Conservation (phyloP, 2,888 invertebrate genomes). For the Acrobasis repandana region DNA sequence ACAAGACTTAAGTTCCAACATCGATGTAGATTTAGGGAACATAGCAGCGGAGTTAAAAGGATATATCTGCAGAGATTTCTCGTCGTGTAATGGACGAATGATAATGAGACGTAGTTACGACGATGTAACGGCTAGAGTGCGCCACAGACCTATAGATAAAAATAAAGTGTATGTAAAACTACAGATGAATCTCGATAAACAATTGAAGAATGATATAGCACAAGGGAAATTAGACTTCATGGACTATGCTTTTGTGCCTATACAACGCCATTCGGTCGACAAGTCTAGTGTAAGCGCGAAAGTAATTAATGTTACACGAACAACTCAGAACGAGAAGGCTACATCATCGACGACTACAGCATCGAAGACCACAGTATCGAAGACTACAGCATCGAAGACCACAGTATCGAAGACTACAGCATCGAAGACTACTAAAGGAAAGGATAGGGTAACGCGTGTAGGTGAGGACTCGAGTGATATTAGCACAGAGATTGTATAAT, state of each 20-base stretch:
- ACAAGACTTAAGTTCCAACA: constrained; percentile 51
- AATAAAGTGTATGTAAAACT: constrained; percentile 51
- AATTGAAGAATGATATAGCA: constrained; percentile 34
- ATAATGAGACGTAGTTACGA: constrained; percentile 25
- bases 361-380: neutral
- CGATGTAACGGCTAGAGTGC: neutral
- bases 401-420: too few species aligned
- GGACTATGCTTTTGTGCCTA: neutral
- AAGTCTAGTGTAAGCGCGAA: neutral
- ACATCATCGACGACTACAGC: neutral
- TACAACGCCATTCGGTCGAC: neutral
- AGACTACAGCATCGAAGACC: too few species aligned
- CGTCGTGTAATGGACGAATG: constrained; percentile 49
- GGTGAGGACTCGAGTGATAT: neutral
- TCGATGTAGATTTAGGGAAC: constrained; percentile 53
- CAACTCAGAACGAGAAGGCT: neutral
- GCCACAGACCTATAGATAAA: constrained; percentile 11
- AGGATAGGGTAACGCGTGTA: too few species aligned
- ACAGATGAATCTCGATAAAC: constrained; percentile 46
- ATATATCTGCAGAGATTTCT: constrained; percentile 52
- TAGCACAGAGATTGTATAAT: neutral
- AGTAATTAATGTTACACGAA: neutral
- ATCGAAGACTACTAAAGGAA: too few species aligned
- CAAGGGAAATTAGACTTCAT: neutral
- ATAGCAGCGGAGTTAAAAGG: constrained; percentile 39